These are phyloP conservation scores for Corythoichthys intestinalis DNA, from an alignment of 2,113 vertebrate species.

Conservation along the genomic window DNA sequence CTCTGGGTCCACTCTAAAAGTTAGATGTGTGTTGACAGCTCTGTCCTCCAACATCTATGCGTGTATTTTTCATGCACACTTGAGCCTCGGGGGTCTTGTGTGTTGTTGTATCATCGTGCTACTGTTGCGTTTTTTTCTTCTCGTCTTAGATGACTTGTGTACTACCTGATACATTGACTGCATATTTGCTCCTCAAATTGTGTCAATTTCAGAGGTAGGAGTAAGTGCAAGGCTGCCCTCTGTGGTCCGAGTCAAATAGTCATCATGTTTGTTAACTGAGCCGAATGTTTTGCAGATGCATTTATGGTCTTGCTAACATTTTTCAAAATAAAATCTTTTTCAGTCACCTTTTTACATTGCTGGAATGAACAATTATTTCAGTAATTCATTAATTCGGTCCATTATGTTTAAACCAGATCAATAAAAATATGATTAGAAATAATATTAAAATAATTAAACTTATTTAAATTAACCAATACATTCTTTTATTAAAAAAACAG, in stretches of 20 bases:
- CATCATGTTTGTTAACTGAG: not conserved
- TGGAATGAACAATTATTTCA: no score
- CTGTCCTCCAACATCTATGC: constrained; percentile 24
- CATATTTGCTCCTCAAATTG: not conserved
- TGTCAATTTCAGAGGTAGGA: constrained; percentile 3
- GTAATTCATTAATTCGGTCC: no score
- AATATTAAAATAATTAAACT: no score
- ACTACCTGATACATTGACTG: not conserved
- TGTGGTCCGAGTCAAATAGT: constrained; percentile 33
- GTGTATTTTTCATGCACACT: constrained; percentile 6
- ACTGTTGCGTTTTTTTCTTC: constrained; percentile 19
- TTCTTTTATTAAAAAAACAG: no score
- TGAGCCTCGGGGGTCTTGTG: constrained; percentile 10
- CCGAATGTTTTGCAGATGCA: not conserved
- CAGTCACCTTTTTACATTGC: no score
- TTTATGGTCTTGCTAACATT: not conserved
- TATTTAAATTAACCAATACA: no score
- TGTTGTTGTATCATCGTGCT: constrained; percentile 4
- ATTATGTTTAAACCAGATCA: no score
- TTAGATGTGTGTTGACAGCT: constrained; percentile 50
- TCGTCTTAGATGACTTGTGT: constrained; percentile 1
- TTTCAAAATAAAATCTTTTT: not conserved
- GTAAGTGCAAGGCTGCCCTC: constrained; percentile 61
- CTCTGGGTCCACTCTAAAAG: constrained; percentile 31
- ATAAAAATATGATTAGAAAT: no score